phyloP scores from a whole-genome alignment of 1,140 invertebrate genomes.

The Papilio machaon region DNA sequence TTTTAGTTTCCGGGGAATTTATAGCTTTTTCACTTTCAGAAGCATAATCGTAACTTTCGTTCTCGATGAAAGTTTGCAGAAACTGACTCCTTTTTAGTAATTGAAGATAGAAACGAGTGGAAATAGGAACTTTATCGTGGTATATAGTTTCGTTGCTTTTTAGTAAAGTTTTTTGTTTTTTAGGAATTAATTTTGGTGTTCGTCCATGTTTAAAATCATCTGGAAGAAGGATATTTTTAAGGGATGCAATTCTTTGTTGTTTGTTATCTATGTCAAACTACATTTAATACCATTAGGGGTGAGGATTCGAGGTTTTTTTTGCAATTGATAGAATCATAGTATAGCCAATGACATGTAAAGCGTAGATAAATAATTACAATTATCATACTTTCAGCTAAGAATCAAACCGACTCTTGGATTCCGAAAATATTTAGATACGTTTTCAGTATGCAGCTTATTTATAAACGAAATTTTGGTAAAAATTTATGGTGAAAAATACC shows the following conservation, averaged over 20 bases:
- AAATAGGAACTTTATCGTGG: constrained; percentile 75
- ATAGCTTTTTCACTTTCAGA: constrained; percentile 66
- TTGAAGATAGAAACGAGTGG: constrained; percentile 73
- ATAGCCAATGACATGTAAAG: too few species aligned
- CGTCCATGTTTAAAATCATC: constrained; percentile 55
- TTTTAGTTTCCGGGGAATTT: constrained; percentile 51
- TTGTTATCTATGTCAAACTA: too few species aligned
- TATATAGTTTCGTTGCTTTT: constrained; percentile 71
- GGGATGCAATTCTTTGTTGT: not conserved
- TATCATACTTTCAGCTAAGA: too few species aligned
- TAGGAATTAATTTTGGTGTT: constrained; percentile 50
- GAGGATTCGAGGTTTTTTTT: too few species aligned
- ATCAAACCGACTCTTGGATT: too few species aligned
- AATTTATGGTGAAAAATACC: too few species aligned
- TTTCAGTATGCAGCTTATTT: too few species aligned
- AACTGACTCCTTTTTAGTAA: constrained; percentile 73
- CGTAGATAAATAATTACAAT: too few species aligned
- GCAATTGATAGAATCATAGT: too few species aligned
- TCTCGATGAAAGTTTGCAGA: constrained; percentile 61
- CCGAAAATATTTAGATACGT: too few species aligned
- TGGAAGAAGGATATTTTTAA: constrained; percentile 41
- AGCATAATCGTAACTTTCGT: constrained; percentile 70
- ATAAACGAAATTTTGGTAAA: too few species aligned
- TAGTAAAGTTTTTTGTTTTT: constrained; percentile 64
- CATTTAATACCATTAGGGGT: too few species aligned